These are phyloP conservation scores for Aculops lycopersici DNA, from an alignment of 1,140 invertebrate genomes.

Conservation along the genomic window DNA sequence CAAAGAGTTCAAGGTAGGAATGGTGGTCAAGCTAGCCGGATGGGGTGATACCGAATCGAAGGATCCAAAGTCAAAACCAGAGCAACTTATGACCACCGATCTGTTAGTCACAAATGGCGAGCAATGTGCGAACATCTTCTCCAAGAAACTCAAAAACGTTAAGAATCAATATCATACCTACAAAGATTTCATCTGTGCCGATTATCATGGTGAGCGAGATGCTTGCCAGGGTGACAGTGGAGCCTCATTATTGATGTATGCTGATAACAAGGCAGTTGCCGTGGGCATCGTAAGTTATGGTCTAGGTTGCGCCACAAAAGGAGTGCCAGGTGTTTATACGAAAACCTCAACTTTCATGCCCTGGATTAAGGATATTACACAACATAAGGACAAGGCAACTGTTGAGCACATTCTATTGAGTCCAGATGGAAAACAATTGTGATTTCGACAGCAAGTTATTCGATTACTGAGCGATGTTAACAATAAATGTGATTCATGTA, in stretches of 20 bases:
- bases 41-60: background rate
- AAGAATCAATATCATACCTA: background rate
- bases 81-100: background rate
- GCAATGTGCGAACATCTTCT: background rate
- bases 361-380: constrained; percentile 24
- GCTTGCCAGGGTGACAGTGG: constrained; percentile 10
- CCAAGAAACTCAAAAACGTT: background rate
- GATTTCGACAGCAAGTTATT: too few relatives aligned
- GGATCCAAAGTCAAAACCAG: background rate
- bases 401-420: too few relatives aligned
- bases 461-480: too few relatives aligned
- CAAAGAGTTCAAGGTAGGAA: background rate
- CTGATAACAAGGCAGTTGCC: constrained; percentile 2
- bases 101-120: background rate
- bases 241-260: constrained; percentile 9
- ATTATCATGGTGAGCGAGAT: background rate
- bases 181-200: background rate
- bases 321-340: constrained; percentile 48
- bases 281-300: constrained; percentile 13
- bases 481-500: too few relatives aligned
- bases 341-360: constrained; percentile 30
- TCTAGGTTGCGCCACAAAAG: constrained; percentile 24
- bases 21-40: background rate
- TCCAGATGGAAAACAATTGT: too few relatives aligned
- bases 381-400: background rate